phyloP scores from a whole-genome alignment of 2,113 vertebrate species.

The Cochlearius cochlearius region DNA sequence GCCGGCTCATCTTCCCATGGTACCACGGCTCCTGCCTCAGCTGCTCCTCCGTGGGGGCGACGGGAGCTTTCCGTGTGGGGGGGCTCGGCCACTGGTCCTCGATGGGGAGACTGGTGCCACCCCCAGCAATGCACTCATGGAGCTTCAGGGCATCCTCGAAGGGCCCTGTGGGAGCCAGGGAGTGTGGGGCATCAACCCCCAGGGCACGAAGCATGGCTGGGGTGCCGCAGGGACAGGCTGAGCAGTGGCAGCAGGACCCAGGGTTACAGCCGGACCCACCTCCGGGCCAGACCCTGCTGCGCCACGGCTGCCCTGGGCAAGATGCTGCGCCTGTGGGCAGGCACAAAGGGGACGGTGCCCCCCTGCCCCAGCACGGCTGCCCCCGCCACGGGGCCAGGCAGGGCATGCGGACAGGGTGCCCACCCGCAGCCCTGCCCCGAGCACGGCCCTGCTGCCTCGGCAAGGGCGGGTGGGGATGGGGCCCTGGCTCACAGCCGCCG shows the following conservation, averaged over 20 bases:
- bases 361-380: fast-evolving
- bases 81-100: constrained; percentile 93
- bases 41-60: constrained; percentile 93
- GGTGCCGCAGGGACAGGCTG: neutral
- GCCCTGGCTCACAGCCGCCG: fast-evolving
- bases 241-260: no score
- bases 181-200: fast-evolving
- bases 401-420: neutral
- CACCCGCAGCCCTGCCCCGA: neutral
- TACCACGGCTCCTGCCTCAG: constrained; percentile 90
- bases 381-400: neutral
- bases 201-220: fast-evolving
- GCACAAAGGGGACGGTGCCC: neutral
- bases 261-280: neutral
- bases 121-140: constrained; percentile 73
- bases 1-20: constrained; percentile 92
- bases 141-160: constrained; percentile 95
- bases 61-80: constrained; percentile 83
- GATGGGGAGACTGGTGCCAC: neutral
- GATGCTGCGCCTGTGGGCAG: fast-evolving
- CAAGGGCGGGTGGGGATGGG: no score
- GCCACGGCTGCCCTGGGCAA: fast-evolving
- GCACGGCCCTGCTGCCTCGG: neutral
- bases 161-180: constrained; percentile 74
- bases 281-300: fast-evolving